Conservation (phyloP, 2,113 vertebrate genomes). For the Thunnus thynnus region DNA sequence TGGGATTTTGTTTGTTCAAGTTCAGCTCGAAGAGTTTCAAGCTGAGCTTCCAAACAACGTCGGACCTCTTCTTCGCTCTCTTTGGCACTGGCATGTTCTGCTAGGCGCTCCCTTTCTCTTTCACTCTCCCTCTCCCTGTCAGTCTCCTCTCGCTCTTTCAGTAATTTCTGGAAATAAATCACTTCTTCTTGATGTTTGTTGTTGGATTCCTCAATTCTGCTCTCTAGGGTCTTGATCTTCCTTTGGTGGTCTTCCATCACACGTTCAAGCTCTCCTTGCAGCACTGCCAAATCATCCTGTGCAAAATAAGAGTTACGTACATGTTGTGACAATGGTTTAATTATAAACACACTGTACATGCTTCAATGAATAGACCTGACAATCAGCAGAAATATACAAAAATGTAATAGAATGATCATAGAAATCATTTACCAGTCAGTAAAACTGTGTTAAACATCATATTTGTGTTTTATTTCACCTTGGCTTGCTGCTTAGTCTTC, state of each 20-base stretch:
- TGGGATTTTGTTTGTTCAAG: constrained; percentile 84
- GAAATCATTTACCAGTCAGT: not conserved
- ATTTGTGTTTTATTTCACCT: constrained; percentile 81
- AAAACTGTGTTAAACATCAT: constrained; percentile 10
- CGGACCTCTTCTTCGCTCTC: constrained; percentile 80
- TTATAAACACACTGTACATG: not conserved
- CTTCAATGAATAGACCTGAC: not conserved
- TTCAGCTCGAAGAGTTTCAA: constrained; percentile 84
- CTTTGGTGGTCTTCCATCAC: constrained; percentile 78
- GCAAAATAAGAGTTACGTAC: constrained; percentile 56
- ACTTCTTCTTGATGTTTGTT: constrained; percentile 86
- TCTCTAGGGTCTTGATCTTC: constrained; percentile 86
- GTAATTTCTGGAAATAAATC: constrained; percentile 82
- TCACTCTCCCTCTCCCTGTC: constrained; percentile 74
- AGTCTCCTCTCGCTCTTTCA: constrained; percentile 82
- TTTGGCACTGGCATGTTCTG: constrained; percentile 63
- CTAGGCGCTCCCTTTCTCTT: constrained; percentile 80
- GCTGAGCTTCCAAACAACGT: constrained; percentile 83
- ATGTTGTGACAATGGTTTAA: not conserved
- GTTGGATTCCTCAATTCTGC: constrained; percentile 78
- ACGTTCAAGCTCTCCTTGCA: constrained; percentile 85
- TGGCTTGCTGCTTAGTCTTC: constrained; percentile 86
- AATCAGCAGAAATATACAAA: not conserved
- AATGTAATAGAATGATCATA: not conserved
- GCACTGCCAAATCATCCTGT: constrained; percentile 84